These are phyloP conservation scores for Prenolepis imparis DNA, from an alignment of 2,888 invertebrate species.

Conservation along the genomic window DNA sequence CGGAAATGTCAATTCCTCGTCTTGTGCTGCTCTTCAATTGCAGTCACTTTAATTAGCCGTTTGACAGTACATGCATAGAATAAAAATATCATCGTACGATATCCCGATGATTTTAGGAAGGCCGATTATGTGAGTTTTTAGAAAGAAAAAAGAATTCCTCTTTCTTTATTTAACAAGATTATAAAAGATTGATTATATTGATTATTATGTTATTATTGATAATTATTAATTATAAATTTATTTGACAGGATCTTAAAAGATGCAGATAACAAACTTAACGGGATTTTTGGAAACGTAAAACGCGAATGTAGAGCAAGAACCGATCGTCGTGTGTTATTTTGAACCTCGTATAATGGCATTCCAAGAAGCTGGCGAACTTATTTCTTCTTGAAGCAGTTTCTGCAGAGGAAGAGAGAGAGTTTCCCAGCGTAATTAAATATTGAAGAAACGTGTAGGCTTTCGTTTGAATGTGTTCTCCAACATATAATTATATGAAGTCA, in stretches of 20 bases:
- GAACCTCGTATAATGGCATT: neutral
- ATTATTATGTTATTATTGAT: too few relatives aligned
- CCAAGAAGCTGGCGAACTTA: neutral
- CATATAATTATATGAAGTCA: neutral
- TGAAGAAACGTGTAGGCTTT: neutral
- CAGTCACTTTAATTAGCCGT: neutral
- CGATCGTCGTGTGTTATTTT: neutral
- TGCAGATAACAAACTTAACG: neutral
- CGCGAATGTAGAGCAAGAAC: neutral
- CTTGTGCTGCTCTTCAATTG: neutral
- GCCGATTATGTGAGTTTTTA: neutral
- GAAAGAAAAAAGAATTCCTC: neutral
- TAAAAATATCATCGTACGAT: neutral
- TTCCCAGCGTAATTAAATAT: neutral
- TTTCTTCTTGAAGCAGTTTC: neutral
- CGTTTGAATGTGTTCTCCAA: neutral
- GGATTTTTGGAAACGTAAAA: neutral
- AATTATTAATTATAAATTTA: too few relatives aligned
- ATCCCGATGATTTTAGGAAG: neutral
- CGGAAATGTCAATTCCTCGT: neutral
- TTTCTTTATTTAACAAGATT: neutral
- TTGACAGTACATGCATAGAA: neutral
- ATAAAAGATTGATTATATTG: too few relatives aligned
- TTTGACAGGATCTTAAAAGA: neutral
- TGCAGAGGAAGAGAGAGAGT: neutral